phyloP scores from a whole-genome alignment of 2,797 vertebrate species.

The Ctenopoma kingsleyae region DNA sequence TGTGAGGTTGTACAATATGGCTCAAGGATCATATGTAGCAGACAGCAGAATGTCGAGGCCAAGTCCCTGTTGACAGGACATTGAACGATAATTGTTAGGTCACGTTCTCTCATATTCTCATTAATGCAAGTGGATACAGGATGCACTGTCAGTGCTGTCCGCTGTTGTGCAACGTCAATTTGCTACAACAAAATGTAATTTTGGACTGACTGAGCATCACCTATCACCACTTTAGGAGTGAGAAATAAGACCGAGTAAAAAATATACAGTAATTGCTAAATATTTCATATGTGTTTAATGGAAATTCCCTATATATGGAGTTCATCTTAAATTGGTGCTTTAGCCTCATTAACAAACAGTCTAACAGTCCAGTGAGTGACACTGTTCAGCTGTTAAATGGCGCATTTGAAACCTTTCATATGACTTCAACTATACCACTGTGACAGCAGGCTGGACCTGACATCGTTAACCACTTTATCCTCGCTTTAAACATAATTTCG shows the following conservation, averaged over 20 bases:
- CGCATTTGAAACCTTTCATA: conserved; percentile 17
- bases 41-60: neutral
- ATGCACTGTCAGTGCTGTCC: too few species aligned
- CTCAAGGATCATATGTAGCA: neutral
- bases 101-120: neutral
- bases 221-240: neutral
- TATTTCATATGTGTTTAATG: neutral
- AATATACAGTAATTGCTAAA: neutral
- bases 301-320: neutral
- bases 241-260: neutral
- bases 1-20: neutral
- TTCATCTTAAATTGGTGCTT: neutral
- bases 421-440: neutral
- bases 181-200: neutral
- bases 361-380: neutral
- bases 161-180: too few species aligned
- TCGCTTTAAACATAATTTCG: conserved; percentile 57
- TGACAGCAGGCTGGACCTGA: conserved; percentile 39
- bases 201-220: neutral
- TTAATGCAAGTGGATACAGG: neutral
- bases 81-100: neutral
- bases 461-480: conserved; percentile 60
- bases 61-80: neutral
- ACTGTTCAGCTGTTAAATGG: conserved; percentile 2
- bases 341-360: neutral